A percentile compares a stretch with the other conserved stretches of the same genome.
Evolutionary conservation across 1,140 invertebrate species (phyloP).

Genomic region (Ctenoplectra terminalis): DNA sequence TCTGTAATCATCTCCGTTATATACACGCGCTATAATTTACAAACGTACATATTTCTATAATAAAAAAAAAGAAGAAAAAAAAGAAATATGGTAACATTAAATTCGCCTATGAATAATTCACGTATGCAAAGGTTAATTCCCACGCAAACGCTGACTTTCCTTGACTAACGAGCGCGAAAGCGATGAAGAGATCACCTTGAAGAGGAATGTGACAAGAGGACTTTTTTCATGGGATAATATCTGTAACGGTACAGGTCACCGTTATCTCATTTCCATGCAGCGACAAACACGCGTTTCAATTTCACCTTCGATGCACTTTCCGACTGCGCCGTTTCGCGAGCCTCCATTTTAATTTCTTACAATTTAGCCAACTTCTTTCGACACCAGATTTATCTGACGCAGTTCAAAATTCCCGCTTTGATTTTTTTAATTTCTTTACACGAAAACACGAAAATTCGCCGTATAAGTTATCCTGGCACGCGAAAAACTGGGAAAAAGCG

Average conservation of each 20-base stretch:
- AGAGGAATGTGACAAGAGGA: constrained; percentile 30
- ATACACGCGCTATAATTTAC: constrained; percentile 23
- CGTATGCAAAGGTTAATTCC: not conserved
- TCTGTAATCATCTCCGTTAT: constrained; percentile 6
- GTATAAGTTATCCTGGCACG: too few relatives aligned
- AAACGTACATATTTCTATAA: not conserved
- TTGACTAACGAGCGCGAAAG: constrained; percentile 16
- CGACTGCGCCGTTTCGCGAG: not conserved
- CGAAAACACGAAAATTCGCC: too few relatives aligned
- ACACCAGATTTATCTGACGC: too few relatives aligned
- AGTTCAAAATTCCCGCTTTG: too few relatives aligned
- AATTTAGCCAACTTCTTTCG: too few relatives aligned
- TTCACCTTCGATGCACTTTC: not conserved
- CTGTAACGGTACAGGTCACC: constrained; percentile 17
- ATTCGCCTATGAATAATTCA: constrained; percentile 4
- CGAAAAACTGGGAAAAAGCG: too few relatives aligned
- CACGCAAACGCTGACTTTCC: constrained; percentile 2
- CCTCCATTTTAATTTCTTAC: too few relatives aligned
- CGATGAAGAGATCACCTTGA: constrained; percentile 48
- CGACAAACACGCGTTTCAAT: not conserved
- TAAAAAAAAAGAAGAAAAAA: not conserved
- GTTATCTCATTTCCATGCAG: constrained; percentile 26
- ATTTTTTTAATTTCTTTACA: too few relatives aligned
- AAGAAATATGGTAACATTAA: not conserved
- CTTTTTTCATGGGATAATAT: constrained; percentile 25